Percentiles rank a stretch among this genome's conserved stretches.
Evolutionary conservation across 2,797 vertebrate species (phyloP).

Genomic region (Sebastes nivosus): DNA sequence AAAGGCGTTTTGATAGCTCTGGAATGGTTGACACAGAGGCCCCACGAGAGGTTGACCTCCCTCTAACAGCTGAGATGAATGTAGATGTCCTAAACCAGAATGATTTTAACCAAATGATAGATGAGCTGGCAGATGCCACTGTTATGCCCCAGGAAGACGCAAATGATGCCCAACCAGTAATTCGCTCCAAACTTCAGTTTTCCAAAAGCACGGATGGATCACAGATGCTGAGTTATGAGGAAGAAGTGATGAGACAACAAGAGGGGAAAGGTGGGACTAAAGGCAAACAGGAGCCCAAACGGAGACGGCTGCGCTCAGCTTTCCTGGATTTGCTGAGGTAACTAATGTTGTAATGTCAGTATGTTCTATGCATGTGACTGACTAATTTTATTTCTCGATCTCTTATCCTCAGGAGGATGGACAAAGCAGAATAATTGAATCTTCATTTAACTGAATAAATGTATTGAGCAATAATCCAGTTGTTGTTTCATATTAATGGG

Average conservation of each 20-base stretch:
- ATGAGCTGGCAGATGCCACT: not conserved
- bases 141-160: not conserved
- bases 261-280: not conserved
- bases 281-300: not conserved
- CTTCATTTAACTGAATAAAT: slow-evolving; percentile 28
- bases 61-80: not conserved
- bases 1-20: slow-evolving; percentile 4
- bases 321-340: slow-evolving; percentile 71
- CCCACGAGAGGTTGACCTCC: not conserved
- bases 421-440: slow-evolving; percentile 49
- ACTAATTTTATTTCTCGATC: not conserved
- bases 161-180: slow-evolving; percentile 5
- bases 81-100: not conserved
- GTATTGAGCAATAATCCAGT: not conserved
- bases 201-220: slow-evolving; percentile 55
- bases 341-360: not conserved
- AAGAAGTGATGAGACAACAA: slow-evolving; percentile 36
- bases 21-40: not conserved
- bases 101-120: not conserved
- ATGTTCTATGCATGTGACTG: not conserved
- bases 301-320: slow-evolving; percentile 16
- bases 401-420: slow-evolving; percentile 48
- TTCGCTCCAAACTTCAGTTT: slow-evolving; percentile 62
- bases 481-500: no score
- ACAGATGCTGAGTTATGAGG: slow-evolving; percentile 68